Base-by-base conservation (phyloP, 2,797 vertebrate genomes). In the Falco biarmicus region DNA sequence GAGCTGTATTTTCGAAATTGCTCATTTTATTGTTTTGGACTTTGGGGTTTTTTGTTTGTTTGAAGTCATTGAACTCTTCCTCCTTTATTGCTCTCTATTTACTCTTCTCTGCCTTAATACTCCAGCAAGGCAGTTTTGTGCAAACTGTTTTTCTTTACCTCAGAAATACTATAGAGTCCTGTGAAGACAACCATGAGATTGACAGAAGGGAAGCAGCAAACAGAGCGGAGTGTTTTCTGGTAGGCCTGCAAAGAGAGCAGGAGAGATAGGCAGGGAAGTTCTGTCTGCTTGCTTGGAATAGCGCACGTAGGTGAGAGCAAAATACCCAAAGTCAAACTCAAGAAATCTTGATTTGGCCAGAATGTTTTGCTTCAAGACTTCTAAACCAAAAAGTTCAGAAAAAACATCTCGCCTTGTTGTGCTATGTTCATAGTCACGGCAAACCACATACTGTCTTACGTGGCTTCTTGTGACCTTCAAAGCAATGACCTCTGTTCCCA, bases 391-490 rank as follows among this genome's bases (percentile, higher is more conserved):
- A 56, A 41, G 13, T 25, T 11, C 14, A 70, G 47, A 25, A 47
- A 68, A 84, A 54, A 18, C 9, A 7, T n/a, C 31, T 89, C 0
- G 0, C 60, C 59, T 61, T 88, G 25, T n/a, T 43, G 53, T 53
- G 45, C 41, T 29, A 2, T 61, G 20, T 48, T 69, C 63, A 21
- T 26, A 54, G 66, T 29, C 32, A 14, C 11, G n/a, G 25, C 68
- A 87, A 91, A 70, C 26, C 19, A 48, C 0, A 0, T 15, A 45
- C 12, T 9, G 47, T 63, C 70, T 87, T 51, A 53, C 0, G 0
- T 86, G 47, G 56, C 19, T 6, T 84, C 82, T 56, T 1, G 3
- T 83, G 71, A 54, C 60, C 63, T 68, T 51, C 1, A 6, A 50
- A 57, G 64, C 37, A 57, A 17, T 15, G 43, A 48, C 32, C n/a